Evolutionary conservation across 1,140 invertebrate species (phyloP).

Genomic region (Drosophila baimaii): DNA sequence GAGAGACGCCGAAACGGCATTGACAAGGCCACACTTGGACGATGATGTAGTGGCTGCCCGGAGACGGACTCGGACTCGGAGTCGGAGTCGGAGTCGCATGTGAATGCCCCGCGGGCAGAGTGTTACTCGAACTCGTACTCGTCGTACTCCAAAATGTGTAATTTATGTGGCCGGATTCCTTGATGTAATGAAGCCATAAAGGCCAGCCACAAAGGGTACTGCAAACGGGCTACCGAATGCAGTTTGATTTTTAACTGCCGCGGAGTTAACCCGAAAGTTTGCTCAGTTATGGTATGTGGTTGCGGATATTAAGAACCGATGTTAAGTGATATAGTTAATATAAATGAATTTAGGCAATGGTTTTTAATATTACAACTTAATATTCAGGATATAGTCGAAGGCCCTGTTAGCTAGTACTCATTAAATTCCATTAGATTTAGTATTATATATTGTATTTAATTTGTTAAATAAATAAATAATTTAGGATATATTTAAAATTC

Average conservation of each 20-base stretch:
- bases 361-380: too few relatives aligned
- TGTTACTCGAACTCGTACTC: slow-evolving; percentile 16
- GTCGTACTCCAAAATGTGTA: slow-evolving; percentile 41
- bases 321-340: too few relatives aligned
- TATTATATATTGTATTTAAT: too few relatives aligned
- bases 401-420: too few relatives aligned
- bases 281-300: too few relatives aligned
- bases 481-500: too few relatives aligned
- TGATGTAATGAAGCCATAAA: slow-evolving; percentile 45
- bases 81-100: slow-evolving; percentile 2
- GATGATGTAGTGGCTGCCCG: slow-evolving; percentile 36
- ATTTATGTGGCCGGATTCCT: slow-evolving; percentile 54
- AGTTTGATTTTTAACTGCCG: slow-evolving; percentile 3
- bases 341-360: too few relatives aligned
- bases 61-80: background rate
- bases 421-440: too few relatives aligned
- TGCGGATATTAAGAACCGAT: too few relatives aligned
- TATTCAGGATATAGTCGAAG: too few relatives aligned
- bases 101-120: slow-evolving; percentile 34
- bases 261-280: slow-evolving; percentile 17
- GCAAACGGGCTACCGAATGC: slow-evolving; percentile 21
- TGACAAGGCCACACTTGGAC: slow-evolving; percentile 70
- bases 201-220: background rate
- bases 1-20: slow-evolving; percentile 57
- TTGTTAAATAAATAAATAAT: too few relatives aligned